Conservation (phyloP, 2,888 invertebrate species). For the Sminthurides aquaticus region DNA sequence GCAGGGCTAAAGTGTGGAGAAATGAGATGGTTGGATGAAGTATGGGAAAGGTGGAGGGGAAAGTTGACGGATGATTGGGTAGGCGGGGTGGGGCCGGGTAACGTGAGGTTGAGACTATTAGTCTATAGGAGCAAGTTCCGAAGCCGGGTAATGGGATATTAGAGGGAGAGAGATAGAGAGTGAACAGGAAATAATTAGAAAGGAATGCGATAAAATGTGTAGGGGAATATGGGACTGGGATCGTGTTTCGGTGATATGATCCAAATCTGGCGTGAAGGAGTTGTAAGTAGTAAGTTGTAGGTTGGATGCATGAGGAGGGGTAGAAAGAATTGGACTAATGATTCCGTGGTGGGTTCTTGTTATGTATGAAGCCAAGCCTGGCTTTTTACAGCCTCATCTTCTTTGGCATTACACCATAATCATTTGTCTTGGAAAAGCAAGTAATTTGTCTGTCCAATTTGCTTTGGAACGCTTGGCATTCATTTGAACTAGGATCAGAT, state of each 20-base stretch:
- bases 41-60: neutral
- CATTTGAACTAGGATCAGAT: slow-evolving; percentile 35
- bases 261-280: slow-evolving; percentile 26
- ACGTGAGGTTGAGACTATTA: neutral
- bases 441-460: slow-evolving; percentile 44
- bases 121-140: neutral
- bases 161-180: slow-evolving; percentile 25
- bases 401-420: slow-evolving; percentile 40
- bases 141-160: slow-evolving; percentile 37
- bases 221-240: slow-evolving; percentile 36
- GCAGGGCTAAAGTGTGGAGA: neutral
- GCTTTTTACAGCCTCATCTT: slow-evolving; percentile 30
- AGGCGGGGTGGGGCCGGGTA: neutral
- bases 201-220: slow-evolving; percentile 43
- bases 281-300: slow-evolving; percentile 6
- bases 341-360: slow-evolving; percentile 30
- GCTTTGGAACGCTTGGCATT: slow-evolving; percentile 40
- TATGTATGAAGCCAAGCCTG: neutral
- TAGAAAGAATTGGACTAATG: slow-evolving; percentile 29
- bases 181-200: slow-evolving; percentile 43
- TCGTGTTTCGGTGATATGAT: slow-evolving; percentile 29
- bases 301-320: neutral
- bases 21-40: neutral
- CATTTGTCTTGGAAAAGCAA: slow-evolving; percentile 42
- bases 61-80: neutral